phyloP scores from a whole-genome alignment of 2,797 vertebrate species.

The Paedocypris micromegethes region DNA sequence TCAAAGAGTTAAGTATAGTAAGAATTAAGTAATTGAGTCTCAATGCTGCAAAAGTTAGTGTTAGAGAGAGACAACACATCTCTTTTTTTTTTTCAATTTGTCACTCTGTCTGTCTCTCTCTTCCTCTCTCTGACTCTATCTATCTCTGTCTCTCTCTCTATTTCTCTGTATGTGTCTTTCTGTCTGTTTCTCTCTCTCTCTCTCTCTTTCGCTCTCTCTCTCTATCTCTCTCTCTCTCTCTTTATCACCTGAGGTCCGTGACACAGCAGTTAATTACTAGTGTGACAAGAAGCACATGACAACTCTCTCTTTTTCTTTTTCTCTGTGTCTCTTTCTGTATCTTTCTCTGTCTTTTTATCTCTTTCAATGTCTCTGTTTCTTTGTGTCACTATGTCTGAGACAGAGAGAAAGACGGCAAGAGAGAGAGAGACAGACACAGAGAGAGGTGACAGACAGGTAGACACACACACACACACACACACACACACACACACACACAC shows the following conservation, averaged over 20 bases:
- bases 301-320: slow-evolving; percentile 32
- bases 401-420: no score
- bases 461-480: slow-evolving; percentile 2
- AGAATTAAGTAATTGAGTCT: no score
- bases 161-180: slow-evolving; percentile 2
- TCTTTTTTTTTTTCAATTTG: no score
- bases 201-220: no score
- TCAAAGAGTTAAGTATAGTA: no score
- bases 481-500: slow-evolving; percentile 2
- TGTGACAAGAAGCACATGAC: slow-evolving; percentile 35
- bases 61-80: no score
- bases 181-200: background rate
- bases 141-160: no score
- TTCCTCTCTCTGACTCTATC: slow-evolving; percentile 1
- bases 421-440: no score
- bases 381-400: background rate
- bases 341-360: background rate
- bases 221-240: background rate
- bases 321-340: slow-evolving; percentile 12
- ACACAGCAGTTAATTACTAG: slow-evolving; percentile 66
- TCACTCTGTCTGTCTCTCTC: background rate
- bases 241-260: slow-evolving; percentile 52
- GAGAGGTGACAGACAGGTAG: no score
- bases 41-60: no score
- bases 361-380: slow-evolving; percentile 2